phyloP scores from a whole-genome alignment of 2,797 vertebrate species.

The Lepilemur ruficaudatus region DNA sequence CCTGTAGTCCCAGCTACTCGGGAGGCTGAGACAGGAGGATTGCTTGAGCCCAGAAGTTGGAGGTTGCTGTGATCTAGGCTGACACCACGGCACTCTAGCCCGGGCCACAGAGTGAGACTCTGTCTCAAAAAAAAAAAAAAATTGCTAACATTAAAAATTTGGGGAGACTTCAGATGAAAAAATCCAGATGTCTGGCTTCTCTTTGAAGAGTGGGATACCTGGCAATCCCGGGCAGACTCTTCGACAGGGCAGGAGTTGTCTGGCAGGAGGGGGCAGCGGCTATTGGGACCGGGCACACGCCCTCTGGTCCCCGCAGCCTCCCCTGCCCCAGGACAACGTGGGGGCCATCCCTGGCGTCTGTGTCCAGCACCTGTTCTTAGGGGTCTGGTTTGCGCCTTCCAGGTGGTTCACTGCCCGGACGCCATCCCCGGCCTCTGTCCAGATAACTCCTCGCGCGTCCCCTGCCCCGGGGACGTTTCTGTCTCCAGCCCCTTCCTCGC shows the following conservation, averaged over 20 bases:
- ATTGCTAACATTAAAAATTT: background rate
- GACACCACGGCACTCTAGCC: no score
- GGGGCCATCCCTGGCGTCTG: background rate
- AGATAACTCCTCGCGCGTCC: background rate
- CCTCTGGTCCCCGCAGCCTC: background rate
- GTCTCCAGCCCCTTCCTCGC: fast-evolving
- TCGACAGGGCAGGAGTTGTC: background rate
- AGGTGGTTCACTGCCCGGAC: no score
- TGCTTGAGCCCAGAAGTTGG: no score
- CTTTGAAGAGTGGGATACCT: background rate
- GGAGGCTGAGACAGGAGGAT: no score
- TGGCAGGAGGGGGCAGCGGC: background rate
- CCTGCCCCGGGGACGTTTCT: no score
- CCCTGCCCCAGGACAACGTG: background rate
- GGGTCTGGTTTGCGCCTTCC: background rate
- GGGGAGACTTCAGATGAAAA: background rate
- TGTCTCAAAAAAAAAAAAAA: background rate
- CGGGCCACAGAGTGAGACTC: no score
- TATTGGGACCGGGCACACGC: background rate
- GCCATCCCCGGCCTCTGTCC: background rate
- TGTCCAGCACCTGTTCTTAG: background rate
- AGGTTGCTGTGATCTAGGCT: no score
- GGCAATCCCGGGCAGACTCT: background rate
- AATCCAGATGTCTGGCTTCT: background rate
- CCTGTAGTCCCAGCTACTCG: no score